Conservation (phyloP, 1,140 invertebrate species). For the Drosophila pseudoobscura region DNA sequence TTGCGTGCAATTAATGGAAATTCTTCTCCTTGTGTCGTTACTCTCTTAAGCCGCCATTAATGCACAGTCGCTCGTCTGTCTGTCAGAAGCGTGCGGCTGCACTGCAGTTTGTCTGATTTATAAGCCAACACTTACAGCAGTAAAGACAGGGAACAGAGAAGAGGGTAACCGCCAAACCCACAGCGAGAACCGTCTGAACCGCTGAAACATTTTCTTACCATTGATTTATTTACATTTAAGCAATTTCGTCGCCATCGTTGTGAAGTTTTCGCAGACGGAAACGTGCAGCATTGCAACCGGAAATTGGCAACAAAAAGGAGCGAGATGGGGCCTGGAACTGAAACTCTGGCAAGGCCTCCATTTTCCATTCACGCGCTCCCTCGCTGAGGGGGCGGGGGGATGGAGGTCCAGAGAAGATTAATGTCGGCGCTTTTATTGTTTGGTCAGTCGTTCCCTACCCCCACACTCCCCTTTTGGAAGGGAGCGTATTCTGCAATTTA, state of each 20-base stretch:
- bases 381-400: background rate
- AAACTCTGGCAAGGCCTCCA: background rate
- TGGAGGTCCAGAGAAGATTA: constrained; percentile 52
- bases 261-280: constrained; percentile 58
- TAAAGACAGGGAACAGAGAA: background rate
- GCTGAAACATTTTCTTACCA: constrained; percentile 79
- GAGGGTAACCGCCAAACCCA: constrained; percentile 10
- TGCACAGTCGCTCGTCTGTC: constrained; percentile 48
- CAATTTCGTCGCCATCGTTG: constrained; percentile 73
- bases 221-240: constrained; percentile 82
- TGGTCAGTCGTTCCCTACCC: constrained; percentile 56
- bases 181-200: constrained; percentile 22
- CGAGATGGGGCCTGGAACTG: background rate
- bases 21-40: constrained; percentile 38
- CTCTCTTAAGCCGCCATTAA: constrained; percentile 72
- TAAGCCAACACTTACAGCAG: constrained; percentile 73
- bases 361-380: constrained; percentile 22
- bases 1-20: constrained; percentile 66
- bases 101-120: constrained; percentile 69
- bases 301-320: constrained; percentile 70
- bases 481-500: constrained; percentile 72
- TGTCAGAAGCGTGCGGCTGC: constrained; percentile 53
- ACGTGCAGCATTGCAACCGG: constrained; percentile 73
- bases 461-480: background rate
- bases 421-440: constrained; percentile 77